These are phyloP conservation scores for Picathartes gymnocephalus DNA, from an alignment of 2,113 vertebrate species.

Conservation along the genomic window DNA sequence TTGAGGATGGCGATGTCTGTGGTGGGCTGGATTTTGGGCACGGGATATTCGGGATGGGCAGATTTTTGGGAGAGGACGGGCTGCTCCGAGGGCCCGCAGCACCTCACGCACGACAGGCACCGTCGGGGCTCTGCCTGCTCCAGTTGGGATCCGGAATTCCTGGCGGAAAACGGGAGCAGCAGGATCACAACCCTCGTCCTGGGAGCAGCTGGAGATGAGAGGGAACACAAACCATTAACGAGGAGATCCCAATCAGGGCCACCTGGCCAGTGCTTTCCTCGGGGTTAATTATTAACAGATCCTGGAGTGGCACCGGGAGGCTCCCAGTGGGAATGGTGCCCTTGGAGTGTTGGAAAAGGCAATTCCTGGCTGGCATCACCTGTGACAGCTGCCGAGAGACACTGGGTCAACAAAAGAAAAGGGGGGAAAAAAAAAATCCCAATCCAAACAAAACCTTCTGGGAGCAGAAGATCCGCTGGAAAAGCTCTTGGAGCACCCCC, in stretches of 20 bases:
- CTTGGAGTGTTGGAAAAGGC: neutral
- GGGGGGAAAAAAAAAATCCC: neutral
- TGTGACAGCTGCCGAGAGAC: neutral
- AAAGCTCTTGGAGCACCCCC: neutral
- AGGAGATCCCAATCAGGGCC: neutral
- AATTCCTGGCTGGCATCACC: neutral
- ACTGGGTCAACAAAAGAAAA: neutral
- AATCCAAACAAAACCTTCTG: neutral
- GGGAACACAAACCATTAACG: neutral
- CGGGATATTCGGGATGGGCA: neutral
- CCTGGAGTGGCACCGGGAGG: neutral
- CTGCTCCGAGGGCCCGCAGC: slow-evolving; percentile 28
- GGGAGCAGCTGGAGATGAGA: neutral
- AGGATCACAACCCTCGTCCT: neutral
- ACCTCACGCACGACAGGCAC: neutral
- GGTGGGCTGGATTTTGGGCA: slow-evolving; percentile 74
- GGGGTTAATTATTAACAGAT: slow-evolving; percentile 12
- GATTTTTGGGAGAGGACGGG: neutral
- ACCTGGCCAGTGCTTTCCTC: neutral
- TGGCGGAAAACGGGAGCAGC: neutral
- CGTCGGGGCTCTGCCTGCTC: neutral
- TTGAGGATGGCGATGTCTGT: slow-evolving; percentile 87
- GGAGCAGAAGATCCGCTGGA: neutral
- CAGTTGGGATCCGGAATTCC: fast-evolving
- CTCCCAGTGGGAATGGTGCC: neutral